A percentile compares a stretch with the other conserved stretches of the same genome.
Evolutionary conservation across 2,113 vertebrate genomes (phyloP).

Genomic region (Erinaceus europaeus): DNA sequence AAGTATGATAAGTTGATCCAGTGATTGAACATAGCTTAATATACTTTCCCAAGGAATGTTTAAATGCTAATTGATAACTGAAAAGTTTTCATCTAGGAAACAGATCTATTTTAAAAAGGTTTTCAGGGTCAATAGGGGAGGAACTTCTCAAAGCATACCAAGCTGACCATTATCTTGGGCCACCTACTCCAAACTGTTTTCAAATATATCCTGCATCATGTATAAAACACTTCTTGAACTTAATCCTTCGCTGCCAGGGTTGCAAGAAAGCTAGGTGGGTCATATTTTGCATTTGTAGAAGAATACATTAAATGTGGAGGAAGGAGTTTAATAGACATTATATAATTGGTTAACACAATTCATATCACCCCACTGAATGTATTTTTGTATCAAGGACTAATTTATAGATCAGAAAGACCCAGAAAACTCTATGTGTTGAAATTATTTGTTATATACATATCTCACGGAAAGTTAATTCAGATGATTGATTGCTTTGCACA

Average conservation of each 20-base stretch:
- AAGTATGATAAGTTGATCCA: conserved; percentile 4
- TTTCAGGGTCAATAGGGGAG: not conserved
- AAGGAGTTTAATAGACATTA: not conserved
- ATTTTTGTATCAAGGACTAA: not conserved
- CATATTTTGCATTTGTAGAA: not conserved
- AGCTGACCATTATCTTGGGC: not conserved
- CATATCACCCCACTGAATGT: not conserved
- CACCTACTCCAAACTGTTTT: not conserved
- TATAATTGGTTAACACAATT: not conserved
- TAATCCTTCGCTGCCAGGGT: not conserved
- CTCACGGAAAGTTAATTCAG: conserved; percentile 8
- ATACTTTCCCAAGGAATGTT: not conserved
- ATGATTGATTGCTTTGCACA: not conserved
- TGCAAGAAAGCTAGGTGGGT: not conserved
- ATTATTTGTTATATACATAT: not conserved
- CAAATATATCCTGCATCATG: not conserved
- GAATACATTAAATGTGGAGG: not conserved
- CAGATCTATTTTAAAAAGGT: conserved; percentile 1
- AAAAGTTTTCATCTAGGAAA: not conserved
- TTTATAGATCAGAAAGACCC: not conserved
- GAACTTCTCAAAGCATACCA: not conserved
- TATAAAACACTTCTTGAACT: not conserved
- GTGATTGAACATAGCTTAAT: not conserved
- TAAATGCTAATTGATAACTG: not conserved
- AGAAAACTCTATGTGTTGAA: not conserved